Base-by-base conservation (phyloP, 2,113 vertebrate species). In the Struthio camelus region DNA sequence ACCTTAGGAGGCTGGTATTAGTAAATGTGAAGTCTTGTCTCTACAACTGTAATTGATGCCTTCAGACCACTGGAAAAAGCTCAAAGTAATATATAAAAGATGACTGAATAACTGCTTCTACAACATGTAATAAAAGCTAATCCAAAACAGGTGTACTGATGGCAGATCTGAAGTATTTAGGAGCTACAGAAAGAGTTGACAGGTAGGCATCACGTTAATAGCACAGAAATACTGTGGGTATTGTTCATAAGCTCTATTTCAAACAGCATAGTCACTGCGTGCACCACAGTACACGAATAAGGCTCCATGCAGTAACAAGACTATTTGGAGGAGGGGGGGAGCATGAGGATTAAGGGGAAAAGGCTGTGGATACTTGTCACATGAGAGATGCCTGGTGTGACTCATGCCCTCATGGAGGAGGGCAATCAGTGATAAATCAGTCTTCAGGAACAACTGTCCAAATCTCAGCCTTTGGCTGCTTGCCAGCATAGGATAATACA, bases 211-310 rank as follows among this genome's bases (percentile, higher is more conserved):
- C 36, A 23, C 34, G 24, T 50, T 24, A n/a, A 51, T 48, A 40
- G 32, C 72, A 61, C 61, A 85, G 81, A 50, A 6, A 0, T 10
- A 72, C 67, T 62, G 11, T 1, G 10, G 76, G 36, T 1, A 19
- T 54, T 4, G 4, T 0, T 78, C 34, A 2, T 1, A 32, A 80
- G 58, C 53, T 4, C 5, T 5, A 23, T 5, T 87, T 3, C 79
- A 51, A 54, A 50, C 1, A 3, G 23, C 80, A 84, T 3, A 0
- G 0, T 5, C 42, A 19, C 44, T 8, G 30, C n/a, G 9, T 0
- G 13, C 30, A 34, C 42, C 0, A 0, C 5, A 59, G 42, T 0
- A 1, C 51, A 34, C 0, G 1, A 67, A 51, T 3, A 1, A 10
- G 70, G 76, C 89, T 59, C 51, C 0, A 4, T 7, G 56, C 46